Percentiles rank a stretch among this genome's conserved stretches.
phyloP scores from a whole-genome alignment of 1,140 invertebrate genomes.

The Lordiphosa stackelbergi region DNA sequence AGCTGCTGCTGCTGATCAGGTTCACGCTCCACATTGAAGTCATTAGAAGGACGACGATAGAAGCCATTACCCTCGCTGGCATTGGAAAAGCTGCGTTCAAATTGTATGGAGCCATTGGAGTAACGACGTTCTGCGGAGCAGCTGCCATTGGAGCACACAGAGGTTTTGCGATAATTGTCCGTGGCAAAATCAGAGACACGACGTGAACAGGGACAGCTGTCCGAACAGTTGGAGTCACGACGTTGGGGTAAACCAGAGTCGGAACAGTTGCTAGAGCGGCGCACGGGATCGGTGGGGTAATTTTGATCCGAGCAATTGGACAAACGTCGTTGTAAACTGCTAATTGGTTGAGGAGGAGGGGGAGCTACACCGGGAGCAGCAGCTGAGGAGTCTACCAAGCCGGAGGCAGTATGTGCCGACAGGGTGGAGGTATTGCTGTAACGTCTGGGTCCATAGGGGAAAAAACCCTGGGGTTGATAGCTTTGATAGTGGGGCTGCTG shows the following conservation, averaged over 20 bases:
- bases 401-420: constrained; percentile 58
- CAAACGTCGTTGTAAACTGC: constrained; percentile 55
- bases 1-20: constrained; percentile 44
- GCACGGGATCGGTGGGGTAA: constrained; percentile 30
- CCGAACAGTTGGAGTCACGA: constrained; percentile 73
- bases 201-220: constrained; percentile 68
- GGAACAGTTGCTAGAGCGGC: constrained; percentile 70
- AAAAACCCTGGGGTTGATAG: constrained; percentile 59
- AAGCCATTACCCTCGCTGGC: constrained; percentile 61
- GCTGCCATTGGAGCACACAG: constrained; percentile 70
- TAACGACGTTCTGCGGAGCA: constrained; percentile 58
- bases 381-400: constrained; percentile 31
- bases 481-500: constrained; percentile 46
- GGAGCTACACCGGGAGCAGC: constrained; percentile 34
- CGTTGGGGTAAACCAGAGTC: constrained; percentile 55
- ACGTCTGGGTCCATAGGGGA: constrained; percentile 59
- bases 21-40: constrained; percentile 63
- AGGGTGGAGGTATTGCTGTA: constrained; percentile 74
- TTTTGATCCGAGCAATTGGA: constrained; percentile 72
- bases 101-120: constrained; percentile 75
- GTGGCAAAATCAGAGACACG: constrained; percentile 59
- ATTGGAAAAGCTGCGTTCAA: constrained; percentile 70
- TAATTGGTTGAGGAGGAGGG: constrained; percentile 26
- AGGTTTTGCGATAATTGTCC: constrained; percentile 59
- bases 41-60: constrained; percentile 73